Conservation (phyloP, 2,797 vertebrate genomes). For the Hafferia zeledoni region DNA sequence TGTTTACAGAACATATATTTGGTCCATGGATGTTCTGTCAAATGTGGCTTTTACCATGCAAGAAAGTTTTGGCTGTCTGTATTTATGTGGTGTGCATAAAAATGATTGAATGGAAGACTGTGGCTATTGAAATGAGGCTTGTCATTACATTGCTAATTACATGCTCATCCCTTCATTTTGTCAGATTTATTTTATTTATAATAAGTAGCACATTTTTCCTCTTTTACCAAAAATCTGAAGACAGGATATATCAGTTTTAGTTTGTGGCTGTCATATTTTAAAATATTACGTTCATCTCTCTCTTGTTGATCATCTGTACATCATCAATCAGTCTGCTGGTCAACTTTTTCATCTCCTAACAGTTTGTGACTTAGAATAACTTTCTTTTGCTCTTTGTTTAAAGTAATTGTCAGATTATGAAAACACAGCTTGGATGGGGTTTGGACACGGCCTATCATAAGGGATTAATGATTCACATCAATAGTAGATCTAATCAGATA, state of each 20-base stretch:
- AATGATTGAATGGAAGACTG: background rate
- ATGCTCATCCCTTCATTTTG: background rate
- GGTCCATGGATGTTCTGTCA: background rate
- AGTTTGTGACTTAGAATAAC: background rate
- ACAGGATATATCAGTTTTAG: background rate
- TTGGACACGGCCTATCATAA: background rate
- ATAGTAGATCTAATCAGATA: background rate
- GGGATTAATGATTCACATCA: background rate
- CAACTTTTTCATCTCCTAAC: background rate
- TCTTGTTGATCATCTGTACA: background rate
- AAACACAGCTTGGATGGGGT: background rate
- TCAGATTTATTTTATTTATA: background rate
- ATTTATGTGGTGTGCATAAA: background rate
- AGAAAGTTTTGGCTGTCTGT: background rate
- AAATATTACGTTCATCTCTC: background rate
- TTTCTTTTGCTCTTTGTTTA: background rate
- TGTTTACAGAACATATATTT: background rate
- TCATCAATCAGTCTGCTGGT: background rate
- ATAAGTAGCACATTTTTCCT: background rate
- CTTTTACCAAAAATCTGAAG: background rate
- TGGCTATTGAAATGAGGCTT: background rate
- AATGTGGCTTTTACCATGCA: background rate
- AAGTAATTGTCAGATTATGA: background rate
- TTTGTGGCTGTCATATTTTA: background rate
- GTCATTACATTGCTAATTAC: background rate